Conservation (phyloP, 1,140 invertebrate species). For the Drosophila subobscura region DNA sequence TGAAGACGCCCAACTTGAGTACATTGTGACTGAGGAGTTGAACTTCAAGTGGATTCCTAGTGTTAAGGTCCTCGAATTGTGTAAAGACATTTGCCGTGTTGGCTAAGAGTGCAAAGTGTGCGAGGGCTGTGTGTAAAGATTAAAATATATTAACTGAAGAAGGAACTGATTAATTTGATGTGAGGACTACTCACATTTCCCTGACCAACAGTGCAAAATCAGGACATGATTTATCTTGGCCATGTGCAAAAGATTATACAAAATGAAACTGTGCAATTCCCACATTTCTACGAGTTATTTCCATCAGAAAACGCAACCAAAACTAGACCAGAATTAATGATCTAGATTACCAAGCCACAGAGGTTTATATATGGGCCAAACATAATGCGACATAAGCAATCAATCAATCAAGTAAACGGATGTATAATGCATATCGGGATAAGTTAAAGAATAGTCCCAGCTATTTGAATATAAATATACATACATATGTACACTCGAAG, state of each 20-base stretch:
- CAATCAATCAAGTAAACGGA: neutral
- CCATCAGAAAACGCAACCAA: neutral
- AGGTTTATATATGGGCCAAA: slow-evolving; percentile 47
- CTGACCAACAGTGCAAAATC: slow-evolving; percentile 56
- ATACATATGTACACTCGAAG: no score
- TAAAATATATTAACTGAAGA: neutral
- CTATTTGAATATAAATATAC: no score
- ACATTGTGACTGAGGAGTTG: slow-evolving; percentile 32
- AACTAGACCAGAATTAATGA: slow-evolving; percentile 47
- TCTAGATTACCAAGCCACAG: neutral
- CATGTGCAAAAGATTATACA: slow-evolving; percentile 63
- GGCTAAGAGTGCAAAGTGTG: slow-evolving; percentile 28
- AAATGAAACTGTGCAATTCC: slow-evolving; percentile 40
- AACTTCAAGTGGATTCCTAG: slow-evolving; percentile 6
- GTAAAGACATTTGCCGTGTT: slow-evolving; percentile 26
- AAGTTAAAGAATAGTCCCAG: no score
- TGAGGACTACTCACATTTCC: slow-evolving; percentile 36
- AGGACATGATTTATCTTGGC: slow-evolving; percentile 56
- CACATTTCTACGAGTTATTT: slow-evolving; percentile 26
- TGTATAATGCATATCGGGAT: no score
- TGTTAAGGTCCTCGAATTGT: slow-evolving; percentile 44
- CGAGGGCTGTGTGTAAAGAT: slow-evolving; percentile 38
- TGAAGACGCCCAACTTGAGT: slow-evolving; percentile 53
- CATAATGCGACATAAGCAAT: slow-evolving; percentile 23
- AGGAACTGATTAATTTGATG: neutral